Evolutionary conservation across 2,888 invertebrate genomes (phyloP), one percentile per base, ranked within the genome.

Genomic region (Thereva unica): DNA sequence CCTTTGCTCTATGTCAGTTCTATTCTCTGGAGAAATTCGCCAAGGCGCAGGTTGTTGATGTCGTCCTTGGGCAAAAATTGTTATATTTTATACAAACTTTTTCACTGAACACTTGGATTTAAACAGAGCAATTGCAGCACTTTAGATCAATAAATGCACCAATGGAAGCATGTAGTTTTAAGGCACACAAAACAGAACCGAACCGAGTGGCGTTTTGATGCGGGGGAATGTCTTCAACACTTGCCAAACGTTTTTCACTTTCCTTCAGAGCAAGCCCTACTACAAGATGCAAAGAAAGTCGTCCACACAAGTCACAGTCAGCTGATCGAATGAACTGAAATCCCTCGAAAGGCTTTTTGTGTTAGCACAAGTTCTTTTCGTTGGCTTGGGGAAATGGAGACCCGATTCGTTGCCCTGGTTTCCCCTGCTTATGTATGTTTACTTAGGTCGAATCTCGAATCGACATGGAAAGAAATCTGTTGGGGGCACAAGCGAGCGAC

Each of bases 311-410:
- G 4, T 10, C 45, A 59, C 59, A 12, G 59, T 59, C 59, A 59
- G 59, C 59, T 59, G 59, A 59, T 59, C 47, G 59, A 59, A 59
- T 59, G 59, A 56, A 44, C 42, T 45, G 7, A 54, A 38, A 38
- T 38, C 38, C 37, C 52, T 34, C 38, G 38, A 53, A 53, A 37
- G 53, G 38, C 53, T 5, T 38, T 53, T 52, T 52, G 52, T 53
- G 53, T 53, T 53, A 38, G 23, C 23, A 23, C 23, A 23, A 53
- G 37, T 53, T 53, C 38, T 53, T 53, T 50, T 49, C 38, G 3
- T 38, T 34, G 6, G n/a, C 4, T 38, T 37, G 53, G 23, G 37
- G 53, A 37, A 53, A 38, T 23, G 23, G 23, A 23, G 23, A 23
- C 23, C 23, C 23, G 23, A 44, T 3, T 44, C 44, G 44, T n/a